Conservation (phyloP, 37 sponge, comb jelly and placozoan genomes). For the Spongilla lacustris region DNA sequence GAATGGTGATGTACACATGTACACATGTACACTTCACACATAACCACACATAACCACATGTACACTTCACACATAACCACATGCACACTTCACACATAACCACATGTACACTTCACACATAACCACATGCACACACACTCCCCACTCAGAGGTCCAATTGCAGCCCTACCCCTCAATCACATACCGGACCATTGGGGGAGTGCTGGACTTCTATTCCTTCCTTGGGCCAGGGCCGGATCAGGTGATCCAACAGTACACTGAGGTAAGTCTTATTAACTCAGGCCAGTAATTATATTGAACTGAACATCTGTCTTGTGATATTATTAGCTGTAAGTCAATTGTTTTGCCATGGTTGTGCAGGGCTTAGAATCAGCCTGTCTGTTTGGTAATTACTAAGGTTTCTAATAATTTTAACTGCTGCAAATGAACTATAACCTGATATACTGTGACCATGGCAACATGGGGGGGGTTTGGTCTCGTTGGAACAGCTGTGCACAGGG, state of each 20-base stretch:
- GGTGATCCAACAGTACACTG: conserved; percentile 75
- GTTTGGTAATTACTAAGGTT: background rate
- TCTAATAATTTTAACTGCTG: background rate
- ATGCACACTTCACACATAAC: too few species aligned
- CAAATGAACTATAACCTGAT: background rate
- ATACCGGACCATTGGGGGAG: conserved; percentile 84
- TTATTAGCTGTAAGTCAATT: background rate
- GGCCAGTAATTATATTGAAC: background rate
- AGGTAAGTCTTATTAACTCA: conserved; percentile 22
- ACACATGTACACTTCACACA: background rate
- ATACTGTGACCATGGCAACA: background rate
- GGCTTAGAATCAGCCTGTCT: too few species aligned
- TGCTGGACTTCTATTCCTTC: conserved; percentile 86
- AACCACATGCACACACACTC: background rate
- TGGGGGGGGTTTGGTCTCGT: background rate
- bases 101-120: too few species aligned
- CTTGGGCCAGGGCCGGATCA: conserved; percentile 74
- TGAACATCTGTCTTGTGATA: background rate
- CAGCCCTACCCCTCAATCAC: conserved; percentile 72
- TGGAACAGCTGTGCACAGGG: background rate
- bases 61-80: too few species aligned
- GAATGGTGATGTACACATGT: too few species aligned
- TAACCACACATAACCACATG: too few species aligned
- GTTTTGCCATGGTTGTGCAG: too few species aligned
- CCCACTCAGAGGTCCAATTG: conserved; percentile 56